Percentiles rank a stretch among this genome's conserved stretches.
Evolutionary conservation across 2,888 invertebrate genomes (phyloP).

Genomic region (Hoplodrina blanda): DNA sequence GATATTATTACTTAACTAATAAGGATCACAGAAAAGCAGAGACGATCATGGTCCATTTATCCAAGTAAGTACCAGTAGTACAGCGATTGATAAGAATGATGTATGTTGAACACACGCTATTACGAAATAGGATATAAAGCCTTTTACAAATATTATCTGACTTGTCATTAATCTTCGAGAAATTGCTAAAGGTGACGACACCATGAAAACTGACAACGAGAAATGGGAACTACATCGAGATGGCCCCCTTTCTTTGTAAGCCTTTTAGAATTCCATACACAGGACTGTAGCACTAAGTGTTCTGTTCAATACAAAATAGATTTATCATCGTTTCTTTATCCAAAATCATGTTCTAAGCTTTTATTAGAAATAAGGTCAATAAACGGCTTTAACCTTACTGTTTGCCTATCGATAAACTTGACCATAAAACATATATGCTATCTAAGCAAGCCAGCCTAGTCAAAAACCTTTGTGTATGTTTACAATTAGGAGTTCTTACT

Average conservation of each 20-base stretch:
- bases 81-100: background rate
- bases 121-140: background rate
- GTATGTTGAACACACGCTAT: background rate
- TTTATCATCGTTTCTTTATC: slow-evolving; percentile 41
- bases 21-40: background rate
- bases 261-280: slow-evolving; percentile 16
- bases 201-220: slow-evolving; percentile 43
- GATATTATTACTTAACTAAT: no score
- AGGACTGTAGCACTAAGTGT: slow-evolving; percentile 37
- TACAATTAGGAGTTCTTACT: no score
- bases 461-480: no score
- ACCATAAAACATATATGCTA: background rate
- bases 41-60: background rate
- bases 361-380: slow-evolving; percentile 28
- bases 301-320: slow-evolving; percentile 27
- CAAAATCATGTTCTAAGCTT: slow-evolving; percentile 10
- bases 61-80: background rate
- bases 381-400: slow-evolving; percentile 9
- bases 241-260: slow-evolving; percentile 19
- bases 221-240: slow-evolving; percentile 48
- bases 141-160: slow-evolving; percentile 4
- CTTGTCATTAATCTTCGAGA: slow-evolving; percentile 42
- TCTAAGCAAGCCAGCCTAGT: no score
- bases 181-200: slow-evolving; percentile 14
- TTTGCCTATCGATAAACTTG: background rate